Evolutionary conservation across 2,888 invertebrate genomes (phyloP).

Genomic region (Nemurella pictetii): DNA sequence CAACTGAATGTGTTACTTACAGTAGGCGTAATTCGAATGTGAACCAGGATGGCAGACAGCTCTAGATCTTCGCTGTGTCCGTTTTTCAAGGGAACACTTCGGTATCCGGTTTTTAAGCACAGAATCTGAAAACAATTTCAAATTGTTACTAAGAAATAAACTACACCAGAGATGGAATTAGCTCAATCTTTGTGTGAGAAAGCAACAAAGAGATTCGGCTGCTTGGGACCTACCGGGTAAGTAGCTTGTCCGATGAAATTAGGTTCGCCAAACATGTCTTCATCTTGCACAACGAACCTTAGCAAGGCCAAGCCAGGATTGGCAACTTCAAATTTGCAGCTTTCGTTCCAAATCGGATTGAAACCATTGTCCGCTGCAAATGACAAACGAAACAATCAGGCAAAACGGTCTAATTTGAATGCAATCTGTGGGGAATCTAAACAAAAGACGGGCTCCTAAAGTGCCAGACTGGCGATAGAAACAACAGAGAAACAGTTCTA

Average conservation of each 20-base stretch:
- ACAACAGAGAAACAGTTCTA: too few relatives aligned
- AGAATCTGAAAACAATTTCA: constrained; percentile 57
- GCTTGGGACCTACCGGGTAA: constrained; percentile 62
- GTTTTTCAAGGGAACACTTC: constrained; percentile 89
- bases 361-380: constrained; percentile 83
- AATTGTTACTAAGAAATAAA: neutral
- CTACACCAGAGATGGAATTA: neutral
- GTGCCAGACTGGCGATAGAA: too few relatives aligned
- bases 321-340: constrained; percentile 76
- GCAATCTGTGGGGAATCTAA: too few relatives aligned
- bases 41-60: constrained; percentile 84
- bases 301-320: constrained; percentile 84
- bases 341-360: constrained; percentile 91
- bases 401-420: neutral
- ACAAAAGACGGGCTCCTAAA: too few relatives aligned
- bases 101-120: constrained; percentile 81
- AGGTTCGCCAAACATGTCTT: constrained; percentile 95
- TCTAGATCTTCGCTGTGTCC: constrained; percentile 91
- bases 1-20: too few relatives aligned
- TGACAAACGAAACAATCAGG: too few relatives aligned
- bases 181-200: too few relatives aligned
- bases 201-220: neutral
- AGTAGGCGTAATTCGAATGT: constrained; percentile 63
- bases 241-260: constrained; percentile 97
- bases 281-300: constrained; percentile 88